phyloP scores from a whole-genome alignment of 2,797 vertebrate genomes.

The Alauda arvensis region DNA sequence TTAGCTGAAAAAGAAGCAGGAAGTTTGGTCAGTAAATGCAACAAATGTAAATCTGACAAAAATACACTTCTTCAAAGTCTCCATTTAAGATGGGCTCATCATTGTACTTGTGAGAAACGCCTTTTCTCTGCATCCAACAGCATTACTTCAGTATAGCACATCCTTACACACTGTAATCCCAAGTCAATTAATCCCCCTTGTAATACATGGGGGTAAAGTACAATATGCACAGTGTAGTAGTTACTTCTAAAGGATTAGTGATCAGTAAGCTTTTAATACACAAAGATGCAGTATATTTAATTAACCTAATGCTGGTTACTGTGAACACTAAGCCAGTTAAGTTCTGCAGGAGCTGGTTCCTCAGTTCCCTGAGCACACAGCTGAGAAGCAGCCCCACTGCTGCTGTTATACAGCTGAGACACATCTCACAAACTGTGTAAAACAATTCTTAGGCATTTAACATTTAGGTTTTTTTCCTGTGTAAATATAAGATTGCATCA shows the following conservation, averaged over 20 bases:
- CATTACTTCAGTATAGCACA: neutral
- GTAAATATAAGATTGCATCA: neutral
- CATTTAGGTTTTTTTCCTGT: rapidly evolving
- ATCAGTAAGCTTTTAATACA: neutral
- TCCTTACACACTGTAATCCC: neutral
- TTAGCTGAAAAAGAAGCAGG: slow-evolving; percentile 84
- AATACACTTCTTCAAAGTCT: neutral
- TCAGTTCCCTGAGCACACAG: neutral
- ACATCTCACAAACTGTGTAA: neutral
- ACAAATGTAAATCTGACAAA: neutral
- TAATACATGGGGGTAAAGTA: neutral
- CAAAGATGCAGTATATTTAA: slow-evolving; percentile 26
- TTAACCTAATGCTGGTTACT: neutral
- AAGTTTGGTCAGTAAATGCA: slow-evolving; percentile 47
- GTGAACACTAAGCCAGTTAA: neutral
- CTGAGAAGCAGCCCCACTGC: neutral
- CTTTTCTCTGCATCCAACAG: neutral
- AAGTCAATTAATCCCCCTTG: neutral
- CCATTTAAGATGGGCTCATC: neutral
- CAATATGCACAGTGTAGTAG: neutral
- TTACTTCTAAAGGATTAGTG: neutral
- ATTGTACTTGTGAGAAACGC: neutral
- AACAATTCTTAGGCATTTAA: neutral
- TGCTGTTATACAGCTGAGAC: neutral
- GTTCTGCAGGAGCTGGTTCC: neutral